These are phyloP conservation scores for Alloplasta piceator DNA, from an alignment of 2,888 invertebrate species.

Conservation along the genomic window DNA sequence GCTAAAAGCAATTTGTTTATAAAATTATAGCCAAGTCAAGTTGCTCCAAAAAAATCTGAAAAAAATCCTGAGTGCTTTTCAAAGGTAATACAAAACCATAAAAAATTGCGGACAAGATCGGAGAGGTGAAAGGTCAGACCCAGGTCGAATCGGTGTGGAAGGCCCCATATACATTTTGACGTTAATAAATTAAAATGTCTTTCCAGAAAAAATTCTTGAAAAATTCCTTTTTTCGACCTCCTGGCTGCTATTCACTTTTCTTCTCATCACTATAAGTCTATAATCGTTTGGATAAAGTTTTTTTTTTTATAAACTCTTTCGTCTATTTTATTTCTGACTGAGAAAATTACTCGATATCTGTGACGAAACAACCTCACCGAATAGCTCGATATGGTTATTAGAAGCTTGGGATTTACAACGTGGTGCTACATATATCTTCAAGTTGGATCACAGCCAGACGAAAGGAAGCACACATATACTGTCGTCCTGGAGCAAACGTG, in stretches of 20 bases:
- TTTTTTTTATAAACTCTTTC: conserved; percentile 4
- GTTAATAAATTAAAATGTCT: too few species aligned
- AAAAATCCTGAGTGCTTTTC: too few species aligned
- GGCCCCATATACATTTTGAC: too few species aligned
- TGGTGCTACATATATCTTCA: conserved; percentile 18
- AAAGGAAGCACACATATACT: conserved; percentile 62
- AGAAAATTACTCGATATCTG: neutral
- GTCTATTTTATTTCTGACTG: too few species aligned
- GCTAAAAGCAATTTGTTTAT: too few species aligned
- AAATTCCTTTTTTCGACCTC: neutral
- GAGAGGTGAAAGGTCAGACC: too few species aligned
- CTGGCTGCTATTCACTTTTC: neutral
- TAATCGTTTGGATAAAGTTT: conserved; percentile 44
- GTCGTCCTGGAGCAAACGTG: conserved; percentile 16
- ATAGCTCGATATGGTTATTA: conserved; percentile 64
- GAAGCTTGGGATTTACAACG: conserved; percentile 19
- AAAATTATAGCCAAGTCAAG: too few species aligned
- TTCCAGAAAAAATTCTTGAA: neutral
- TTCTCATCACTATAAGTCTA: neutral
- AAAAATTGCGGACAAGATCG: too few species aligned
- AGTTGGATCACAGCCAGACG: conserved; percentile 73
- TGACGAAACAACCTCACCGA: conserved; percentile 9
- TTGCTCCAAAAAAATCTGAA: too few species aligned
- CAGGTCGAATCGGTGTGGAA: too few species aligned
- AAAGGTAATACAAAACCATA: too few species aligned